Percentiles rank a stretch among this genome's conserved stretches.
Evolutionary conservation across 2,888 invertebrate species (phyloP).

Genomic region (Lasioglossum calceatum): DNA sequence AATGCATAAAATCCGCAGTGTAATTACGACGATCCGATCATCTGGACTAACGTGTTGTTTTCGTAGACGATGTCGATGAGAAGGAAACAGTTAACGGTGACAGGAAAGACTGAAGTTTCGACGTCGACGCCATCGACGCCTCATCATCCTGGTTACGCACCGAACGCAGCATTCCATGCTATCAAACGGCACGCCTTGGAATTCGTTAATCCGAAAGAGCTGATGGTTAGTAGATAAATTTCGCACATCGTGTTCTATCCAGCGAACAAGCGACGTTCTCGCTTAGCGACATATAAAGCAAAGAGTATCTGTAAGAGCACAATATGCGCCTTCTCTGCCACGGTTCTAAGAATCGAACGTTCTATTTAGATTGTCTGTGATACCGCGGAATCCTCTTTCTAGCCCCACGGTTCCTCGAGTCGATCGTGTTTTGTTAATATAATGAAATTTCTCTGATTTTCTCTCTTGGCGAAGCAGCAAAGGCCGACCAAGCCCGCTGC

Average conservation of each 20-base stretch:
- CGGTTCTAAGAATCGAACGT: conserved; percentile 33
- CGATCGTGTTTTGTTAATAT: conserved; percentile 74
- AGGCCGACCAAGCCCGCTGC: conserved; percentile 86
- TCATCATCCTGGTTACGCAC: conserved; percentile 94
- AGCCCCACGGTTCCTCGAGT: conserved; percentile 60
- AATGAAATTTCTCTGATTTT: conserved; percentile 82
- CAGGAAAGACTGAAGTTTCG: conserved; percentile 82
- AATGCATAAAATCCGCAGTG: too few relatives aligned
- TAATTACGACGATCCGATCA: background rate
- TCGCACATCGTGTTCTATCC: background rate
- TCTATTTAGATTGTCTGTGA: conserved; percentile 31
- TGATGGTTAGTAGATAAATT: conserved; percentile 88
- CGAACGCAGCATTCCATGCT: conserved; percentile 98
- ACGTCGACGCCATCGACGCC: conserved; percentile 85
- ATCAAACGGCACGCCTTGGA: conserved; percentile 97
- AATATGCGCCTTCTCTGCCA: conserved; percentile 41
- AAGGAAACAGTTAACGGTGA: conserved; percentile 80
- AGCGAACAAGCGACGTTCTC: background rate
- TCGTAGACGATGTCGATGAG: conserved; percentile 80
- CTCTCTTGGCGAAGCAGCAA: conserved; percentile 85
- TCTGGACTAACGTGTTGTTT: background rate
- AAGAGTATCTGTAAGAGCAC: conserved; percentile 25
- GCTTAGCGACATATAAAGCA: background rate
- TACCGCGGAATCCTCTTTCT: conserved; percentile 45
- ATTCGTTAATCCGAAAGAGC: conserved; percentile 94